phyloP scores from a whole-genome alignment of 2,888 invertebrate genomes.

The Ophraella communa region DNA sequence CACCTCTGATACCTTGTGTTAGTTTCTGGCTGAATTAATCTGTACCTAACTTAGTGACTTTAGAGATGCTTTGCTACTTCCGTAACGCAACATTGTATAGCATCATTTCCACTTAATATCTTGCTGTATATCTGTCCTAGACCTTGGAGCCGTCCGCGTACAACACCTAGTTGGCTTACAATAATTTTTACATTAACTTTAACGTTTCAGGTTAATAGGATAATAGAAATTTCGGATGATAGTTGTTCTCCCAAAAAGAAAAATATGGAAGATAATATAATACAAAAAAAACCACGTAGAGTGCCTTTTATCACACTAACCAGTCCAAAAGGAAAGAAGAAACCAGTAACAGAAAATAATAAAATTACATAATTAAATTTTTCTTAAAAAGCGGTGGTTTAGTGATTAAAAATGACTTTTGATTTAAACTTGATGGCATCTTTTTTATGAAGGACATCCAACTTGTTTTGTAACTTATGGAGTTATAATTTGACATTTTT shows the following conservation, averaged over 20 bases:
- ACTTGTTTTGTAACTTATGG: not conserved
- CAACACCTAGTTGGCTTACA: too few relatives aligned
- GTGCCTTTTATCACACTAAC: constrained; percentile 79
- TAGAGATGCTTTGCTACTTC: too few relatives aligned
- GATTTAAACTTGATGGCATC: not conserved
- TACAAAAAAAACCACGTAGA: constrained; percentile 59
- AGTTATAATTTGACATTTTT: not conserved
- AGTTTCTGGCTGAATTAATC: too few relatives aligned
- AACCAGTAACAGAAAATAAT: not conserved
- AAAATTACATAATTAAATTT: not conserved
- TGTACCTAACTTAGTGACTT: too few relatives aligned
- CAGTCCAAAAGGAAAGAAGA: constrained; percentile 71
- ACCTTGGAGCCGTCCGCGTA: too few relatives aligned
- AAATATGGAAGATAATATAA: constrained; percentile 9
- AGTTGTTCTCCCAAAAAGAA: constrained; percentile 8
- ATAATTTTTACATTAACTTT: not conserved
- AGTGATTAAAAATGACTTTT: not conserved
- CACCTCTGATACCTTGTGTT: too few relatives aligned
- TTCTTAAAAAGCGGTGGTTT: not conserved
- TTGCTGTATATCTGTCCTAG: too few relatives aligned
- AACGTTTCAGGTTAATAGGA: not conserved
- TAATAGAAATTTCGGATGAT: constrained; percentile 15
- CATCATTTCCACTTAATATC: too few relatives aligned
- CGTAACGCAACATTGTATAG: too few relatives aligned
- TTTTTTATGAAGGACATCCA: too few relatives aligned